Percentiles rank a stretch among this genome's conserved stretches.
These are phyloP conservation scores for Cynopterus brachyotis DNA, from an alignment of 2,113 vertebrate genomes.

Conservation along the genomic window DNA sequence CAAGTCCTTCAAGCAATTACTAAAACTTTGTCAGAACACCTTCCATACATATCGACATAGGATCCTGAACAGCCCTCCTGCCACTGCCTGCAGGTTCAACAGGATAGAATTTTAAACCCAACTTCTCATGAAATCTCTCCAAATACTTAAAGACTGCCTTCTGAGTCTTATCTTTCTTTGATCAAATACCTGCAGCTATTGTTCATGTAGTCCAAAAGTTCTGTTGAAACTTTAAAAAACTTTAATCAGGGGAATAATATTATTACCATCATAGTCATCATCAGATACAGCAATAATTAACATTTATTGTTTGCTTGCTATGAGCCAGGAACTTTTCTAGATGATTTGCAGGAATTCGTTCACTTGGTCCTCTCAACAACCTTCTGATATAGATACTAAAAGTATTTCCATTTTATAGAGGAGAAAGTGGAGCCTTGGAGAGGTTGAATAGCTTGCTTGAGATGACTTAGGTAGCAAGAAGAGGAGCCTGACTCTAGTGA, in stretches of 20 bases:
- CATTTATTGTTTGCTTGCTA: not conserved
- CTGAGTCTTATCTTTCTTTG: not conserved
- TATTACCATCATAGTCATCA: not conserved
- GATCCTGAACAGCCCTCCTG: not conserved
- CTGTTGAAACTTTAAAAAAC: not conserved
- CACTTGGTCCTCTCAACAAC: not conserved
- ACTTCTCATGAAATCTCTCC: not conserved
- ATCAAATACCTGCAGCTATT: not conserved
- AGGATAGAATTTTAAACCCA: not conserved
- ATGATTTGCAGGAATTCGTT: not conserved
- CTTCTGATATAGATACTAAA: not conserved
- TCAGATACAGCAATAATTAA: not conserved
- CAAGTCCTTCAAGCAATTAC: too few relatives aligned
- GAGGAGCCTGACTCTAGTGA: not conserved
- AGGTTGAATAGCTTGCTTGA: not conserved
- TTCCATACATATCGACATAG: rapidly evolving
- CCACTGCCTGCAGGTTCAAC: not conserved
- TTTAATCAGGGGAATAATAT: not conserved
- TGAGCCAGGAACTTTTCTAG: not conserved
- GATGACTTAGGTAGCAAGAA: too few relatives aligned
- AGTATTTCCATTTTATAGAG: not conserved
- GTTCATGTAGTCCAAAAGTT: not conserved
- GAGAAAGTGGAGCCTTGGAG: not conserved
- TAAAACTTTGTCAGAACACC: not conserved
- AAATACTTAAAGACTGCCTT: not conserved